Conservation (phyloP, 37 sponge, comb jelly and placozoan genomes). For the Petrosia ficiformis region DNA sequence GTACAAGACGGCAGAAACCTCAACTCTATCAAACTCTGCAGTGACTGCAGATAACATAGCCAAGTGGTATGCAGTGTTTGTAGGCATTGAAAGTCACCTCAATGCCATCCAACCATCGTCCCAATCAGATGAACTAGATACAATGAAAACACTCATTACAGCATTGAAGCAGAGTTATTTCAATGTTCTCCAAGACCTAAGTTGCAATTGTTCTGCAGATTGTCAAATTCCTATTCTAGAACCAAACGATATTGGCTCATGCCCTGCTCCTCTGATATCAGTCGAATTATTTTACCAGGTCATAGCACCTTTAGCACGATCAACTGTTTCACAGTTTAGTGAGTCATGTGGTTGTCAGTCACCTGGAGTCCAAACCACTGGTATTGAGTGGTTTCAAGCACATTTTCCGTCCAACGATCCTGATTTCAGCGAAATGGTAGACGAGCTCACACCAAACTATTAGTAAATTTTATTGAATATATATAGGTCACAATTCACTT, state of each 20-base stretch:
- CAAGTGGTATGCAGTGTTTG: no score
- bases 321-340: not conserved
- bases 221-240: not conserved
- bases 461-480: not conserved
- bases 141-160: not conserved
- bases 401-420: not conserved
- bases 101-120: no score
- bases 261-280: not conserved
- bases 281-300: not conserved
- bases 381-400: not conserved
- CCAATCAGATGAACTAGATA: no score
- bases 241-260: no score
- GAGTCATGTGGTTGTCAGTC: not conserved
- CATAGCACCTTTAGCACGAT: not conserved
- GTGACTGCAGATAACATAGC: no score
- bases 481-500: not conserved
- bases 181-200: not conserved
- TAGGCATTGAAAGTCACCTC: no score
- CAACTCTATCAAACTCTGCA: no score
- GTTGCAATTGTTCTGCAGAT: not conserved
- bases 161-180: not conserved
- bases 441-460: not conserved
- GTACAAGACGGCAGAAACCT: no score
- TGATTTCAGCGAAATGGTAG: not conserved
- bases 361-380: constrained; percentile 2